A percentile compares a stretch with the other conserved stretches of the same genome.
These are phyloP conservation scores for Limnephilus lunatus DNA, from an alignment of 2,888 invertebrate genomes.

Conservation along the genomic window DNA sequence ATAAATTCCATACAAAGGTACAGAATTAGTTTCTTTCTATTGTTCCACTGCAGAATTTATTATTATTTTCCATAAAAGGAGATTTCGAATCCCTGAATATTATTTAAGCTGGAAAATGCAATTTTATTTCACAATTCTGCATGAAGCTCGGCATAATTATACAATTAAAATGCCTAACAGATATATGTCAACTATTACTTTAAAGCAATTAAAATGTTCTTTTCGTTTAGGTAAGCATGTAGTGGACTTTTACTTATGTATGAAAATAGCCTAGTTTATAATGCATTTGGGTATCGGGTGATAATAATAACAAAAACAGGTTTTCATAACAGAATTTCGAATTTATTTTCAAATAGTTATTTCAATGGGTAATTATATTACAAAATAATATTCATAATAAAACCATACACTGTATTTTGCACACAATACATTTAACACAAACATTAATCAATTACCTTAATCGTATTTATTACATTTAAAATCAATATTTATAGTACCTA, in stretches of 20 bases:
- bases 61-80: neutral
- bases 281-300: neutral
- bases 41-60: neutral
- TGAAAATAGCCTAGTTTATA: neutral
- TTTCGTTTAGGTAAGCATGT: too few species aligned
- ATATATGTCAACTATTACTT: too few species aligned
- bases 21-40: neutral
- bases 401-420: conserved; percentile 66
- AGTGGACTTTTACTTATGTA: neutral
- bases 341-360: conserved; percentile 66
- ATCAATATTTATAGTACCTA: conserved; percentile 65
- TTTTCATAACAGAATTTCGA: conserved; percentile 66
- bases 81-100: too few species aligned
- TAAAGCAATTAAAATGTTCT: too few species aligned
- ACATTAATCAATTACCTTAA: conserved; percentile 65
- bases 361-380: conserved; percentile 66
- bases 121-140: too few species aligned
- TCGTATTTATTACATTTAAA: conserved; percentile 64
- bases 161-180: neutral
- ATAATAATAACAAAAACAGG: conserved; percentile 23
- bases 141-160: neutral
- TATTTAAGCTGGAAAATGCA: too few species aligned
- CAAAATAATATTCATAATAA: conserved; percentile 66
- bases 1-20: too few species aligned
- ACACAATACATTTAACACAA: conserved; percentile 67